phyloP scores from a whole-genome alignment of 2,113 vertebrate species.

The Steatornis caripensis region DNA sequence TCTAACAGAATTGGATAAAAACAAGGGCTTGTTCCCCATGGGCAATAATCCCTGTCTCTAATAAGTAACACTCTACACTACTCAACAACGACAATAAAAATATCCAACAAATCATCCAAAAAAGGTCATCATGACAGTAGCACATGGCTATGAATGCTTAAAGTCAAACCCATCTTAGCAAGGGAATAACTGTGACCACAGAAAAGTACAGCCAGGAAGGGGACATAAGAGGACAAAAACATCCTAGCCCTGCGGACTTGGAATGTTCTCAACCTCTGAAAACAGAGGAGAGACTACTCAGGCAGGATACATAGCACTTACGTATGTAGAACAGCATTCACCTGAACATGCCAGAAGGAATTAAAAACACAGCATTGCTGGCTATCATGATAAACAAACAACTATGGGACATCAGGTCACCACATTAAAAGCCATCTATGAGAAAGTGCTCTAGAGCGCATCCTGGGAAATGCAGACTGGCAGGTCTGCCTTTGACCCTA shows the following conservation, averaged over 20 bases:
- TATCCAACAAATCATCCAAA: neutral
- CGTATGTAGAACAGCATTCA: neutral
- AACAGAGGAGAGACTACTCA: neutral
- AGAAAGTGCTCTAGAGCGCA: neutral
- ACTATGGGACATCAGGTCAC: neutral
- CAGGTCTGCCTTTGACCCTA: neutral
- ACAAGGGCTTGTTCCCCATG: no score
- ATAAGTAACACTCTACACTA: neutral
- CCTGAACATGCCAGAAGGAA: neutral
- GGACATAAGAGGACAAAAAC: neutral
- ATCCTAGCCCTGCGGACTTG: neutral
- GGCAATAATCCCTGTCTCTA: neutral
- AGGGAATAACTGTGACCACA: neutral
- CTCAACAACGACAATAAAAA: no score
- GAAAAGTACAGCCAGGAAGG: neutral
- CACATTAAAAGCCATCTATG: neutral
- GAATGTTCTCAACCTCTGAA: neutral
- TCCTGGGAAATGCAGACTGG: neutral
- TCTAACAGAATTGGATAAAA: no score
- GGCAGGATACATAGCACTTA: neutral
- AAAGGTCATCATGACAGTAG: accelerated
- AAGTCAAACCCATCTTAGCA: neutral
- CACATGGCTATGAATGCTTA: neutral
- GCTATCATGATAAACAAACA: neutral
- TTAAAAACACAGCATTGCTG: neutral